Percentiles rank a stretch among this genome's conserved stretches.
These are phyloP conservation scores for Leptobrachium leishanense DNA, from an alignment of 2,113 vertebrate species.

Conservation along the genomic window DNA sequence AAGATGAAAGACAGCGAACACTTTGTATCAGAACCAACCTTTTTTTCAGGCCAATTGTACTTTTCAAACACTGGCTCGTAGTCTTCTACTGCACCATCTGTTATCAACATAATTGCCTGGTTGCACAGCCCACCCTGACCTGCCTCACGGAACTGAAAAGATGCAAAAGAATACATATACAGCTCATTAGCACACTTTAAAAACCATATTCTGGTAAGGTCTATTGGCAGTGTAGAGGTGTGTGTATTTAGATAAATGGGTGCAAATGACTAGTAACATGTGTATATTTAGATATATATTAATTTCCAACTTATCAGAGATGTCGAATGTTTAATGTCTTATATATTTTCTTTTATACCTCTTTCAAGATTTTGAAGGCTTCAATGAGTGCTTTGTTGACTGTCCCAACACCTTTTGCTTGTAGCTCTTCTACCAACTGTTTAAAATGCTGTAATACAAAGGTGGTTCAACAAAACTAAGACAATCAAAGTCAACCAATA, in stretches of 20 bases:
- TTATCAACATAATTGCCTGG: slow-evolving; percentile 96
- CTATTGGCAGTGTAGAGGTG: too few relatives aligned
- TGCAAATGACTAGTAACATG: too few relatives aligned
- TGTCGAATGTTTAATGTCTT: too few relatives aligned
- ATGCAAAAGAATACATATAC: not conserved
- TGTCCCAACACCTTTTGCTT: slow-evolving; percentile 88
- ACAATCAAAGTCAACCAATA: too few relatives aligned
- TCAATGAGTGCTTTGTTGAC: slow-evolving; percentile 87
- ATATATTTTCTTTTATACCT: slow-evolving; percentile 65
- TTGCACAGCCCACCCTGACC: slow-evolving; percentile 90
- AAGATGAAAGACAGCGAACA: too few relatives aligned
- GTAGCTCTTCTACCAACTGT: slow-evolving; percentile 81
- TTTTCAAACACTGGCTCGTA: slow-evolving; percentile 87
- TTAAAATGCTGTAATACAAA: slow-evolving; percentile 84
- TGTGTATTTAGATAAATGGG: too few relatives aligned
- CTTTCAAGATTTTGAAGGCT: slow-evolving; percentile 87
- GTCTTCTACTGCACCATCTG: slow-evolving; percentile 91
- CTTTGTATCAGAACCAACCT: slow-evolving; percentile 65
- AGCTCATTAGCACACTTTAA: too few relatives aligned
- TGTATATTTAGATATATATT: too few relatives aligned
- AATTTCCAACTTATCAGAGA: too few relatives aligned
- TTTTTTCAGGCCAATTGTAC: slow-evolving; percentile 90
- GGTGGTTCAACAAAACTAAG: not conserved
- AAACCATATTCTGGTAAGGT: too few relatives aligned
- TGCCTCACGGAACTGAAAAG: slow-evolving; percentile 68